These are phyloP conservation scores for Conomelus anceps DNA, from an alignment of 2,888 invertebrate species.

Conservation along the genomic window DNA sequence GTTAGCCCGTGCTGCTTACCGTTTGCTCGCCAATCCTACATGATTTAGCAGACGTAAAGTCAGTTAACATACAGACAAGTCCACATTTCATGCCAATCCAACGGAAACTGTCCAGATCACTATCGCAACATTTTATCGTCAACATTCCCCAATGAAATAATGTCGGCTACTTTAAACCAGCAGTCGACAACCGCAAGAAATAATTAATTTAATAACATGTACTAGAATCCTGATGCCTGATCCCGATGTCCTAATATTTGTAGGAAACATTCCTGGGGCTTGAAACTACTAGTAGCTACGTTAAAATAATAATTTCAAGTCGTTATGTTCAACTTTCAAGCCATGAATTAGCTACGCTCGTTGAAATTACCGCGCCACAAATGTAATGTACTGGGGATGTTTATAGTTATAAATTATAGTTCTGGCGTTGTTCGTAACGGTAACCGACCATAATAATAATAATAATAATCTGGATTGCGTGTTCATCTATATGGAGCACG, in stretches of 20 bases:
- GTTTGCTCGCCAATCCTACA: not conserved
- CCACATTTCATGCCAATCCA: not conserved
- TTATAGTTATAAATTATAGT: not conserved
- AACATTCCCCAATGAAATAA: not conserved
- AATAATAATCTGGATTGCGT: not conserved
- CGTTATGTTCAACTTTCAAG: not conserved
- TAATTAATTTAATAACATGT: not conserved
- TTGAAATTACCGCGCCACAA: not conserved
- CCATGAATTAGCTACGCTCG: not conserved
- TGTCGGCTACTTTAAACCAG: not conserved
- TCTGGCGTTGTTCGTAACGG: not conserved
- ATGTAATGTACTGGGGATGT: not conserved
- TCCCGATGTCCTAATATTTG: not conserved
- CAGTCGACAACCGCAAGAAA: not conserved
- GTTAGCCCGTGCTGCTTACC: no score
- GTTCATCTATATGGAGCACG: not conserved
- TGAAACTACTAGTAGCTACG: not conserved
- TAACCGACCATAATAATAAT: not conserved
- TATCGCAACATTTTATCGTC: not conserved
- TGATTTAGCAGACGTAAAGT: not conserved
- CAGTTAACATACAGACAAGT: not conserved
- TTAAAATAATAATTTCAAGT: not conserved
- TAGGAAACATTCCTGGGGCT: not conserved
- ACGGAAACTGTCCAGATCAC: not conserved
- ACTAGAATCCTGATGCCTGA: not conserved